phyloP scores from a whole-genome alignment of 2,888 invertebrate genomes.

The Agonum fuliginosum region DNA sequence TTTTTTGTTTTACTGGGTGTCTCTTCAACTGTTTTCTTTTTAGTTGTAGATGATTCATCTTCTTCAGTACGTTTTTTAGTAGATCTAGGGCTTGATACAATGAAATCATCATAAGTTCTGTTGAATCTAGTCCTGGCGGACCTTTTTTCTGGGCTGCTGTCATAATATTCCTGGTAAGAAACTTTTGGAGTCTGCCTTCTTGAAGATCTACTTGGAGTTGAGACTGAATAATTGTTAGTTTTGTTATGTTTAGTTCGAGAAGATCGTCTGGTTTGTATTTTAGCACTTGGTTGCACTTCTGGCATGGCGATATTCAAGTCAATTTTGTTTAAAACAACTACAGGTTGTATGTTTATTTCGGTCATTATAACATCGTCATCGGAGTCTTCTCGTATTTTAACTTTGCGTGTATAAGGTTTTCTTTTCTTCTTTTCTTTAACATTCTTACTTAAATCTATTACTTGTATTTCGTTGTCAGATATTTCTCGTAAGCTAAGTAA shows the following conservation, averaged over 20 bases:
- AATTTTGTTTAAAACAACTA: slow-evolving; percentile 20
- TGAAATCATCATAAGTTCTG: background rate
- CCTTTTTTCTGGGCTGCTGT: background rate
- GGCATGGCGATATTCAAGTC: background rate
- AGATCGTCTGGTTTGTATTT: background rate
- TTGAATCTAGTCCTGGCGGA: background rate
- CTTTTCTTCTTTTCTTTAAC: too few species aligned
- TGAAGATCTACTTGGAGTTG: slow-evolving; percentile 11
- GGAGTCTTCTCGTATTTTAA: too few species aligned
- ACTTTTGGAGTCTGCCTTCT: background rate
- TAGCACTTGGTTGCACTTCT: background rate
- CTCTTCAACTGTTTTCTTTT: background rate
- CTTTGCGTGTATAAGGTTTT: too few species aligned
- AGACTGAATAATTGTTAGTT: background rate
- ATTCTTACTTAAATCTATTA: too few species aligned
- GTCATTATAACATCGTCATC: background rate
- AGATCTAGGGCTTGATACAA: background rate
- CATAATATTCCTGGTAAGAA: slow-evolving; percentile 4
- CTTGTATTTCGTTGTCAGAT: too few species aligned
- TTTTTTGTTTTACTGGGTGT: slow-evolving; percentile 54
- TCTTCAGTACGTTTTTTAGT: background rate
- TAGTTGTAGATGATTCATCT: background rate
- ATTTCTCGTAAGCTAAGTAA: background rate
- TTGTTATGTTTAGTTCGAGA: background rate
- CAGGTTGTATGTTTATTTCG: background rate